These are phyloP conservation scores for Leptopilina clavipes DNA, from an alignment of 1,140 invertebrate species.

Conservation along the genomic window DNA sequence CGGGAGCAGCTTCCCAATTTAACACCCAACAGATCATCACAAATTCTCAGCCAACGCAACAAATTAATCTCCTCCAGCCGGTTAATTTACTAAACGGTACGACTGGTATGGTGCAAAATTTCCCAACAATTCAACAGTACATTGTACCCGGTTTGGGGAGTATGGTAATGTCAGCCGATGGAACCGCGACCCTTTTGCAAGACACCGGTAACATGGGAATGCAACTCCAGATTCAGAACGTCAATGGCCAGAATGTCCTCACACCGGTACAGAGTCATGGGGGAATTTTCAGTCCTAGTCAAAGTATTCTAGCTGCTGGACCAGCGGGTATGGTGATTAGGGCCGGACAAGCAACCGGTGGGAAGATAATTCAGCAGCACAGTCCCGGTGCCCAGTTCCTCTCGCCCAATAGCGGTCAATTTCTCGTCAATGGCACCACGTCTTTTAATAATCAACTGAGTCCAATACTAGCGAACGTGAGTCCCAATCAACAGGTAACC, in stretches of 20 bases:
- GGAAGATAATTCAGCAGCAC: conserved; percentile 84
- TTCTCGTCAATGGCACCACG: conserved; percentile 82
- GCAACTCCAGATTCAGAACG: conserved; percentile 86
- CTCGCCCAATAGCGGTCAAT: conserved; percentile 83
- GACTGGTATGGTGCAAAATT: conserved; percentile 83
- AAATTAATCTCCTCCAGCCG: conserved; percentile 87
- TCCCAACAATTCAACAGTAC: conserved; percentile 87
- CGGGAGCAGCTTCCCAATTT: conserved; percentile 77
- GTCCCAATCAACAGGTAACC: conserved; percentile 81
- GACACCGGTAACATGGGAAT: conserved; percentile 81
- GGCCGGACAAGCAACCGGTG: conserved; percentile 80
- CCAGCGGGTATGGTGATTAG: conserved; percentile 86
- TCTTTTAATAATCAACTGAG: conserved; percentile 84
- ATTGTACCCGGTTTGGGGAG: conserved; percentile 86
- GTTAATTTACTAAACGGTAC: conserved; percentile 86
- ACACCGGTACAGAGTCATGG: conserved; percentile 82
- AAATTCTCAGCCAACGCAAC: conserved; percentile 82
- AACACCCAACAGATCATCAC: conserved; percentile 81
- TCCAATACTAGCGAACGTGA: conserved; percentile 84
- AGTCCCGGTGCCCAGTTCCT: conserved; percentile 83
- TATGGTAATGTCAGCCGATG: conserved; percentile 84
- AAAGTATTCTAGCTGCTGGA: conserved; percentile 82
- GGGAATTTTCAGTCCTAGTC: conserved; percentile 75
- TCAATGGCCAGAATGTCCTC: conserved; percentile 85
- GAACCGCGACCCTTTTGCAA: conserved; percentile 80